Base-by-base conservation (phyloP, 2,888 invertebrate genomes). In the Lumbricus terrestris region DNA sequence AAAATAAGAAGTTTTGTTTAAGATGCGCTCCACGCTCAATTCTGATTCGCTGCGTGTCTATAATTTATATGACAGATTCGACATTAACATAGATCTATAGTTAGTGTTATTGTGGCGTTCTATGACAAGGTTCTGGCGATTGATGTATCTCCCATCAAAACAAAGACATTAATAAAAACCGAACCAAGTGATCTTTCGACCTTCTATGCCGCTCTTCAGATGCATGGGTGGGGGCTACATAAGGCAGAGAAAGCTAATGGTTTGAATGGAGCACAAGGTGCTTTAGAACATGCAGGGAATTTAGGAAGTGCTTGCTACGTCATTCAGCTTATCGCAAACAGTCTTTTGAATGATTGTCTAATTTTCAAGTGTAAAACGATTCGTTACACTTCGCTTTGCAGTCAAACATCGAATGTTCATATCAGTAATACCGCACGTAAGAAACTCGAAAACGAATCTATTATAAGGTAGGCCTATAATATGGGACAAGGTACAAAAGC, bases 71-170 rank as follows among this genome's bases (percentile, higher is more conserved):
- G 69, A 69, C 69, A 69, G 69, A 69, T n/a, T 69, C 29, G 69
- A 69, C 69, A 69, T n/a, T 69, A 69, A 69, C 69, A 69, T 69
- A 69, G n/a, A n/a, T n/a, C n/a, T n/a, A n/a, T n/a, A n/a, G n/a
- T 69, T 69, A n/a, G 69, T 69, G n/a, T 69, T 69, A 69, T 69
- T 69, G 29, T n/a, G 29, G 69, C 69, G n/a, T 69, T 69, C n/a
- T 8, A 13, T 69, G 69, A 69, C n/a, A 69, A 16, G 8, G 69
- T 69, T n/a, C 69, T 13, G 8, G n/a, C 69, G 69, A 69, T 6
- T 29, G 69, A n/a, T 69, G 29, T n/a, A 69, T n/a, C 69, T n/a
- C n/a, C 69, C n/a, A 8, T 1, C 29, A 69, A 69, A 69, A 69
- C 29, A 6, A 69, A 69, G 29, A 8, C 69, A 69, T 69, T 69